Base-by-base conservation (phyloP, 2,113 vertebrate genomes). In the Melospiza melodia region DNA sequence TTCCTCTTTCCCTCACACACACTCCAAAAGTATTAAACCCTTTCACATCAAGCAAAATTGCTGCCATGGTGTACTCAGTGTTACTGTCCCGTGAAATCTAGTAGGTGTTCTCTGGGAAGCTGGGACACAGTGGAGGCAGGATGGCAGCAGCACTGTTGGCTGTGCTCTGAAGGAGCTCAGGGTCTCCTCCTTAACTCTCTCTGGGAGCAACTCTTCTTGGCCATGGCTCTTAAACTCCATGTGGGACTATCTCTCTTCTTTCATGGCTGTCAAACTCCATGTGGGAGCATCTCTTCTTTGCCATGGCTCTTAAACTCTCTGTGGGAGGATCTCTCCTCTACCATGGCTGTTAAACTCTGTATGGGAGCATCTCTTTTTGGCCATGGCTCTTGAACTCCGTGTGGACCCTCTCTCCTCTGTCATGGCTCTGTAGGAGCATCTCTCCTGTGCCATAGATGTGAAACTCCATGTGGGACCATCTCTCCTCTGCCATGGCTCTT, bases 71-170 rank as follows among this genome's bases (percentile, higher is more conserved):
- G 20, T 39, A 37, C 20, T 61, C 5, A 15, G 52, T 1, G 0
- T 48, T 0, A 0, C 4, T 52, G 37, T 65, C 19, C 27, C 15
- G 5, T 27, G 48, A 63, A 71, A 66, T 54, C 41, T 57, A 1
- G 1, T 14, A 9, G 79, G 39, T 39, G 35, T 11, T 72, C n/a
- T 82, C 44, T 13, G 5, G 39, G 30, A 67, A 89, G 55, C 43
- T 55, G 84, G n/a, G 33, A 57, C 33, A 23, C 52, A 41, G 28
- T 3, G 1, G 28, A 4, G 1, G 67, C 54, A 79, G 52, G 48
- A 28, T 0, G 1, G n/a, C 37, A 49, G 66, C 52, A 49, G 37
- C 0, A 0, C 41, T 33, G 35, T 5, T 1, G 3, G 58, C 43
- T 55, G 12, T 10, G n/a, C 55, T 82, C 35, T 1, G 4, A 66